A percentile compares a stretch with the other conserved stretches of the same genome.
Evolutionary conservation across 2,797 vertebrate genomes (phyloP).

Genomic region (Peromyscus aztecus): DNA sequence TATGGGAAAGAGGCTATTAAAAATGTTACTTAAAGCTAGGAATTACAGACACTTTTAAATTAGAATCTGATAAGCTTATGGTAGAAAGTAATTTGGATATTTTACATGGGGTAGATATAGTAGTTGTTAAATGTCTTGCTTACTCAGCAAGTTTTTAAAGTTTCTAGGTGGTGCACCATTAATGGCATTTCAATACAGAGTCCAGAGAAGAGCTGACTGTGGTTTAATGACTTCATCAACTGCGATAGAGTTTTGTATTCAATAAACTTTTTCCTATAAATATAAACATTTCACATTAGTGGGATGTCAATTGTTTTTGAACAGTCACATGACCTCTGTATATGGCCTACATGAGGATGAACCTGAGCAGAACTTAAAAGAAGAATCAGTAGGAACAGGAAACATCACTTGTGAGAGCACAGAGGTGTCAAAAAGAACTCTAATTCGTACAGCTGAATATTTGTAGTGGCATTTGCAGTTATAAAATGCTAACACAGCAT

Average conservation of each 20-base stretch:
- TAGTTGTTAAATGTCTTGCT: not conserved
- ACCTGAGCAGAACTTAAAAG: conserved; percentile 14
- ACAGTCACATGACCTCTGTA: not conserved
- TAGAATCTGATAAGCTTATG: not conserved
- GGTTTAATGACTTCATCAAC: not conserved
- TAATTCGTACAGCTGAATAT: not conserved
- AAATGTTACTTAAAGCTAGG: not conserved
- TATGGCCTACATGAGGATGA: not conserved
- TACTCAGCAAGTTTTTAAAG: not conserved
- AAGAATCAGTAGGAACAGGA: not conserved
- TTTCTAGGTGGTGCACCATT: not conserved
- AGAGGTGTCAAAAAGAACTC: not conserved
- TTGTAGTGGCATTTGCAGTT: not conserved
- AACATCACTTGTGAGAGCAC: not conserved
- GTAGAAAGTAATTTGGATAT: conserved; percentile 27
- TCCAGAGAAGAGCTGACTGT: not conserved
- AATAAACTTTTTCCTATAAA: not conserved
- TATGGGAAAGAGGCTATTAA: conserved; percentile 32
- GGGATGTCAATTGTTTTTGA: conserved; percentile 28
- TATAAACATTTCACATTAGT: not conserved
- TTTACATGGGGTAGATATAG: not conserved
- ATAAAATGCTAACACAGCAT: not conserved
- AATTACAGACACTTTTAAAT: conserved; percentile 14
- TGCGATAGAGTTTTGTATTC: not conserved
- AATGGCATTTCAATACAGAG: not conserved